Percentiles rank a stretch among this genome's conserved stretches.
Conservation (phyloP, 2,888 invertebrate species). For the Cenopis cana region DNA sequence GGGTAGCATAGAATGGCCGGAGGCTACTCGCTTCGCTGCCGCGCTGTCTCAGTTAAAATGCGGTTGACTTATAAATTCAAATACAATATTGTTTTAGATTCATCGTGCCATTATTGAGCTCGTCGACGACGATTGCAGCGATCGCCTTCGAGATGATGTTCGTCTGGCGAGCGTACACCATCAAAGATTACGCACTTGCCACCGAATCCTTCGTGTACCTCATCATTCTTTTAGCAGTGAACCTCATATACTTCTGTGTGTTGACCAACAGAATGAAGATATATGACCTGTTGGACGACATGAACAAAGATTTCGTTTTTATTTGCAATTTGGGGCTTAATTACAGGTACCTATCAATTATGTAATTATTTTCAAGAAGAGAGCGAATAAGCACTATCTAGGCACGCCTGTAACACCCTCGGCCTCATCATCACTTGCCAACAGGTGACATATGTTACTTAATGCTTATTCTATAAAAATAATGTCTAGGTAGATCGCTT, state of each 20-base stretch:
- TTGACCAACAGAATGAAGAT: conserved; percentile 55
- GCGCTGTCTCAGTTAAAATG: background rate
- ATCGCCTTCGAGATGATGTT: conserved; percentile 55
- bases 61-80: background rate
- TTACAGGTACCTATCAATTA: conserved; percentile 59
- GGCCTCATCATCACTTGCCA: too few relatives aligned
- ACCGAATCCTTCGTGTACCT: conserved; percentile 68
- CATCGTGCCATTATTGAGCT: conserved; percentile 56
- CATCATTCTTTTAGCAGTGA: conserved; percentile 57
- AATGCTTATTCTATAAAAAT: too few relatives aligned
- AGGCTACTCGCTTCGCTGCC: too few relatives aligned
- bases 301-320: conserved; percentile 62
- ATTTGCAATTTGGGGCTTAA: conserved; percentile 57
- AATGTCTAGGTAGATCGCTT: too few relatives aligned
- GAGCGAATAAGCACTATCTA: too few relatives aligned
- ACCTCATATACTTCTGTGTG: conserved; percentile 55
- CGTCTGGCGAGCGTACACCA: conserved; percentile 54
- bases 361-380: too few relatives aligned
- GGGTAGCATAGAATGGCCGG: too few relatives aligned
- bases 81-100: conserved; percentile 54
- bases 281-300: conserved; percentile 54
- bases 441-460: too few relatives aligned
- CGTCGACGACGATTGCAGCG: conserved; percentile 48
- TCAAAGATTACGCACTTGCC: conserved; percentile 61
- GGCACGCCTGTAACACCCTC: too few relatives aligned